Conservation (phyloP, 1,140 invertebrate genomes). For the Anastatus disparis region DNA sequence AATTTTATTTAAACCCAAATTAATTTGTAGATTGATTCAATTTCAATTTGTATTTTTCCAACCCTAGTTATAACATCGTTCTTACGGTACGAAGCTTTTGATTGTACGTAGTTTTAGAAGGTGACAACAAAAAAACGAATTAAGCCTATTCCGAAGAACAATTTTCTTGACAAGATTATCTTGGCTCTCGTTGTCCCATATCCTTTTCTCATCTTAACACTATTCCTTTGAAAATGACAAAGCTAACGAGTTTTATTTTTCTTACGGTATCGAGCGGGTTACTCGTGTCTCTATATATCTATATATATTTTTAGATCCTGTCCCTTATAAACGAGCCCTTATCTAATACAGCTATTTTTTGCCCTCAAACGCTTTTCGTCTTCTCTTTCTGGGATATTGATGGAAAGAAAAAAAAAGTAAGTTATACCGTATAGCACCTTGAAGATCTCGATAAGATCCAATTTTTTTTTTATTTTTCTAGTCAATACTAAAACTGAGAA, state of each 20-base stretch:
- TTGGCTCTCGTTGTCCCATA: not conserved
- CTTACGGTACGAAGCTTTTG: no score
- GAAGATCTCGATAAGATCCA: not conserved
- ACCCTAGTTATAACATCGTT: no score
- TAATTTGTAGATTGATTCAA: no score
- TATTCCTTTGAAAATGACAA: not conserved
- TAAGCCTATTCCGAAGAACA: not conserved
- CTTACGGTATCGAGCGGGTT: not conserved
- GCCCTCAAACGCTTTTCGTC: not conserved
- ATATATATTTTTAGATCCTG: not conserved
- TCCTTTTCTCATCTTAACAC: not conserved
- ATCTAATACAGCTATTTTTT: not conserved
- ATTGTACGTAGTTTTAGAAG: no score
- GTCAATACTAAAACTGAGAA: no score
- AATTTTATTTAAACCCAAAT: no score
- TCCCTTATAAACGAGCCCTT: not conserved
- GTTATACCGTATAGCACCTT: not conserved
- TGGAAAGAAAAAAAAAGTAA: not conserved
- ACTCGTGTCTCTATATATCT: not conserved
- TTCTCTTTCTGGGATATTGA: not conserved
- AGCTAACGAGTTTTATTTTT: slow-evolving; percentile 16
- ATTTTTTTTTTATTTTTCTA: not conserved
- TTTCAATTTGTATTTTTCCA: no score
- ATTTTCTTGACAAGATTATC: slow-evolving; percentile 12
- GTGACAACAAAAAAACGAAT: no score